phyloP scores from a whole-genome alignment of 1,140 invertebrate genomes.

The Solenopsis invicta region DNA sequence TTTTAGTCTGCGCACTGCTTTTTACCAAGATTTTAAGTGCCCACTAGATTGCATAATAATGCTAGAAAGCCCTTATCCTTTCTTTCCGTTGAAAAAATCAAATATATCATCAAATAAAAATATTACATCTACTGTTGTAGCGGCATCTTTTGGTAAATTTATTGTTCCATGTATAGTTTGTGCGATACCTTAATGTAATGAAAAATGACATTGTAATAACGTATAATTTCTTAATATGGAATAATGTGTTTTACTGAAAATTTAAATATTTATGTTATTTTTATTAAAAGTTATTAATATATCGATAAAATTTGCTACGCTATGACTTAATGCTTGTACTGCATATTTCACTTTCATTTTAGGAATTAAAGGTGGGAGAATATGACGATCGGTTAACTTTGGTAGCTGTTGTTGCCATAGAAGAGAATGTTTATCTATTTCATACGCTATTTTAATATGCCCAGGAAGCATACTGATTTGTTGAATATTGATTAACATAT shows the following conservation, averaged over 20 bases:
- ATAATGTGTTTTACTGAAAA: background rate
- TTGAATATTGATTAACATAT: no score
- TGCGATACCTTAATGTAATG: background rate
- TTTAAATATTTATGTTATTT: background rate
- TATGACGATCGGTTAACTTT: no score
- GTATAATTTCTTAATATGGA: background rate
- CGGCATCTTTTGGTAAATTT: background rate
- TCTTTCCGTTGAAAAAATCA: constrained; percentile 8
- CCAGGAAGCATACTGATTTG: no score
- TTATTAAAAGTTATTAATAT: background rate
- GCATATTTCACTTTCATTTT: no score
- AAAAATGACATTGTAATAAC: background rate
- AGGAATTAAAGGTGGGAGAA: no score
- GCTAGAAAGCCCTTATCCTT: background rate
- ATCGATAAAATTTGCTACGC: background rate
- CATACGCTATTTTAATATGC: no score
- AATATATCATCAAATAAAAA: background rate
- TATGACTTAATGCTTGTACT: background rate
- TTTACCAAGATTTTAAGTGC: background rate
- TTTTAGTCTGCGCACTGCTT: no score
- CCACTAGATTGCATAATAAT: background rate
- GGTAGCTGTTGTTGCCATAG: no score
- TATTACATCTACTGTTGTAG: background rate
- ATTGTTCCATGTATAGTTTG: background rate
- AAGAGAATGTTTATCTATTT: no score